Percentiles rank a stretch among this genome's conserved stretches.
These are phyloP conservation scores for Crambe crambe DNA, from an alignment of 37 sponge, comb jelly and placozoan genomes.

Conservation along the genomic window DNA sequence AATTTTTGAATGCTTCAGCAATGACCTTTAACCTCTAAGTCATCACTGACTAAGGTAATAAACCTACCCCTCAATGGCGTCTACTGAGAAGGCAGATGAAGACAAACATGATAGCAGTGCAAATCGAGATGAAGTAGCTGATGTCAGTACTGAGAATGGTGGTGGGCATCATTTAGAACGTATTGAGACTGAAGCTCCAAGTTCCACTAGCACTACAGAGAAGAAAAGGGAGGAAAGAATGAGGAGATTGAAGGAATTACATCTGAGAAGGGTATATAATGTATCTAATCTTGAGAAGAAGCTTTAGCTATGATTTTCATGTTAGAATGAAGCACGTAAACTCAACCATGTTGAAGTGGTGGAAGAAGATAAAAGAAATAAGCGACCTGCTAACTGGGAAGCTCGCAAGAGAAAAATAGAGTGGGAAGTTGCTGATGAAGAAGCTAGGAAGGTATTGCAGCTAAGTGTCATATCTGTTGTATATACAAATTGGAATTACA, in stretches of 20 bases:
- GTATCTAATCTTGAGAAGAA: not conserved
- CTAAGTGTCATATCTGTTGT: not conserved
- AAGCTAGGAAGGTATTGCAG: conserved; percentile 79
- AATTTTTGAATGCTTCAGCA: conserved; percentile 12
- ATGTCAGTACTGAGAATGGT: too few relatives aligned
- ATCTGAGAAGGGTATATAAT: conserved; percentile 49
- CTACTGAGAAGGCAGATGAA: conserved; percentile 6
- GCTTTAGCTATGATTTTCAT: not conserved
- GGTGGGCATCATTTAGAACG: conserved; percentile 6
- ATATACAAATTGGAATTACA: not conserved
- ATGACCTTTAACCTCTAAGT: conserved; percentile 8
- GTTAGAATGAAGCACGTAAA: conserved; percentile 88
- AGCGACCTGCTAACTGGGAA: conserved; percentile 92
- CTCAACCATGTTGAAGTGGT: conserved; percentile 91
- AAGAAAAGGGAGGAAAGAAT: conserved; percentile 68
- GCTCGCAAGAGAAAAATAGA: conserved; percentile 77
- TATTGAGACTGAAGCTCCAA: not conserved
- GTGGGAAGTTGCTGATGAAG: conserved; percentile 87
- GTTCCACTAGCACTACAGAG: not conserved
- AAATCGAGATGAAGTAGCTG: too few relatives aligned
- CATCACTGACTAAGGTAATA: not conserved
- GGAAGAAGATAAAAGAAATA: conserved; percentile 91
- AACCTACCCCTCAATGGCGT: not conserved
- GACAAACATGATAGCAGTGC: too few relatives aligned
- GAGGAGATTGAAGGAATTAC: conserved; percentile 73